Percentiles rank a stretch among this genome's conserved stretches.
phyloP scores from a whole-genome alignment of 2,797 vertebrate genomes.

The Poliocrania exsul region DNA sequence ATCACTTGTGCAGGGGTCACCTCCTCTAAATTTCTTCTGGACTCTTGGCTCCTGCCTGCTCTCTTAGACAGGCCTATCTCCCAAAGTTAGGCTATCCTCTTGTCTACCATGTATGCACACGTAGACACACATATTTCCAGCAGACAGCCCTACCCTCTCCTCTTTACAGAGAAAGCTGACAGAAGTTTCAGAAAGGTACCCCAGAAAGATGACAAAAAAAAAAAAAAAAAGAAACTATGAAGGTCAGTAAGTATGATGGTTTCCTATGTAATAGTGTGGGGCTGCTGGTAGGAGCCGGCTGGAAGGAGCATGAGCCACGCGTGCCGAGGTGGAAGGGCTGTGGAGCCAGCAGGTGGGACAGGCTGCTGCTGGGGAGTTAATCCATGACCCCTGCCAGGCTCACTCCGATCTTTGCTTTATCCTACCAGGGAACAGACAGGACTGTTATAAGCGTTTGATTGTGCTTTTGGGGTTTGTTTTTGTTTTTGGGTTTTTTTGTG shows the following conservation, averaged over 20 bases:
- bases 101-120: accelerated
- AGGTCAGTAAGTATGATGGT: neutral
- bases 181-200: neutral
- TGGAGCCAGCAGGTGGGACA: neutral
- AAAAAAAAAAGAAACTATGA: neutral
- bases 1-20: neutral
- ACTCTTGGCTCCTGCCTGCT: neutral
- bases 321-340: neutral
- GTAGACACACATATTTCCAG: neutral
- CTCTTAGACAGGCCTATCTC: neutral
- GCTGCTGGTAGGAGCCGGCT: accelerated
- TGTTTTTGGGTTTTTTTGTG: too few relatives aligned
- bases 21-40: neutral
- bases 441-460: neutral
- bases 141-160: neutral
- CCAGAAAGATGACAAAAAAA: neutral
- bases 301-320: neutral
- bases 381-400: neutral
- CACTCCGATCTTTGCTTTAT: neutral
- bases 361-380: accelerated
- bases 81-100: neutral
- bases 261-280: accelerated
- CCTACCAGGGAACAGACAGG: neutral
- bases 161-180: neutral
- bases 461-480: too few relatives aligned